Conservation (phyloP, 2,888 invertebrate genomes). For the Dasysyrphus tricinctus region DNA sequence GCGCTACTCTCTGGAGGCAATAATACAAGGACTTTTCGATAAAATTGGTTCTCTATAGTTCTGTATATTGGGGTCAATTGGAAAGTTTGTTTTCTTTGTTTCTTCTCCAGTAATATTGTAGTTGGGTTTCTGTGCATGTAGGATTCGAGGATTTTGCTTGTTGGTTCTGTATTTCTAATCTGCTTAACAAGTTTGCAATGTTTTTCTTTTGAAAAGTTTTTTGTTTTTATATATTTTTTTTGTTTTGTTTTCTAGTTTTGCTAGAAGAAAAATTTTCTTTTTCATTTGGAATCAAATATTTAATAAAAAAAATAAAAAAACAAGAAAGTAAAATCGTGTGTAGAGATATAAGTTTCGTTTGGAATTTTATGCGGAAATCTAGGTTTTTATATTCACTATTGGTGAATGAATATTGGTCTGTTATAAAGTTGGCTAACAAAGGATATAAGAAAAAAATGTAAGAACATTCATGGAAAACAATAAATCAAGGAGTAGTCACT, state of each 20-base stretch:
- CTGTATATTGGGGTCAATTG: slow-evolving; percentile 67
- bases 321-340: slow-evolving; percentile 42
- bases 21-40: slow-evolving; percentile 69
- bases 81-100: slow-evolving; percentile 72
- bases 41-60: slow-evolving; percentile 61
- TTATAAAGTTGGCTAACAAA: background rate
- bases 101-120: slow-evolving; percentile 58
- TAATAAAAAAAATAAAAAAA: no score
- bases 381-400: slow-evolving; percentile 60
- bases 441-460: slow-evolving; percentile 4
- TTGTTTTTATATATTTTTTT: background rate
- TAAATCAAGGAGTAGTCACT: no score
- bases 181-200: slow-evolving; percentile 73
- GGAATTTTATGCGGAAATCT: slow-evolving; percentile 61
- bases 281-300: slow-evolving; percentile 45
- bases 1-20: background rate
- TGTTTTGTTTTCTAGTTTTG: background rate
- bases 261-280: background rate
- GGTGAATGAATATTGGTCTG: slow-evolving; percentile 29
- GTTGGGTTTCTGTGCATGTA: background rate
- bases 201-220: slow-evolving; percentile 33
- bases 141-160: slow-evolving; percentile 15
- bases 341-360: slow-evolving; percentile 37
- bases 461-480: background rate
- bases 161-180: slow-evolving; percentile 69